phyloP scores from a whole-genome alignment of 2,888 invertebrate species.

The Ischnus inquisitorius region DNA sequence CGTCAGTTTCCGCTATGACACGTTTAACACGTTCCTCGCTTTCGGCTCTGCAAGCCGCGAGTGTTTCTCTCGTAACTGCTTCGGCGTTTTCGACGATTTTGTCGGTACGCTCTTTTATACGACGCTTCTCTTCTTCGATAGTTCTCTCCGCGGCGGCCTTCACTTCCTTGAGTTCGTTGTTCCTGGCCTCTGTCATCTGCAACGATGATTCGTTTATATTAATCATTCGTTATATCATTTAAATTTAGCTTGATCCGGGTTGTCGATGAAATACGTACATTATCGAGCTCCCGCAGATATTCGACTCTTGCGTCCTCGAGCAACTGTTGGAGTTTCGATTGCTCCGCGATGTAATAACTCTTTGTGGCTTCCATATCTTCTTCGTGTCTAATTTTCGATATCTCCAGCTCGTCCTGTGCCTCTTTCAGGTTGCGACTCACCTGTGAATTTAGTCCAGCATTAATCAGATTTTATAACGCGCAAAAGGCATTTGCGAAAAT shows the following conservation, averaged over 20 bases:
- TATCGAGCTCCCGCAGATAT: constrained; percentile 76
- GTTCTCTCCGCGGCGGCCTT: constrained; percentile 73
- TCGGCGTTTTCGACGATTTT: constrained; percentile 80
- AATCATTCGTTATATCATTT: constrained; percentile 1
- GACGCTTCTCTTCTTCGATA: constrained; percentile 79
- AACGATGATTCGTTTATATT: not conserved
- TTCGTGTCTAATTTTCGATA: constrained; percentile 69
- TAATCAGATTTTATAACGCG: constrained; percentile 9
- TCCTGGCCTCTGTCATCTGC: constrained; percentile 75
- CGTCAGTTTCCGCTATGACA: constrained; percentile 79
- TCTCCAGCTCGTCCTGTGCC: constrained; percentile 72
- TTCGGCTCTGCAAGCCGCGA: constrained; percentile 80
- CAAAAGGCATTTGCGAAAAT: no score
- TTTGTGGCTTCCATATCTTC: constrained; percentile 69
- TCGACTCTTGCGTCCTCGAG: constrained; percentile 74
- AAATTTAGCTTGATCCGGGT: not conserved
- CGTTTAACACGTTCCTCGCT: constrained; percentile 80
- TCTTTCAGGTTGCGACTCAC: constrained; percentile 72
- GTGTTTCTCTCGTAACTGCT: constrained; percentile 78
- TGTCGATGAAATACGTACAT: constrained; percentile 66
- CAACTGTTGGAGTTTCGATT: constrained; percentile 69
- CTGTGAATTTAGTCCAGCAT: constrained; percentile 62
- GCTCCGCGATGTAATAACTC: constrained; percentile 72
- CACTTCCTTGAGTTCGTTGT: constrained; percentile 76
- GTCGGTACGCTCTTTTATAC: constrained; percentile 76